phyloP scores from a whole-genome alignment of 1,140 invertebrate genomes.

The Heliconius nattereri region DNA sequence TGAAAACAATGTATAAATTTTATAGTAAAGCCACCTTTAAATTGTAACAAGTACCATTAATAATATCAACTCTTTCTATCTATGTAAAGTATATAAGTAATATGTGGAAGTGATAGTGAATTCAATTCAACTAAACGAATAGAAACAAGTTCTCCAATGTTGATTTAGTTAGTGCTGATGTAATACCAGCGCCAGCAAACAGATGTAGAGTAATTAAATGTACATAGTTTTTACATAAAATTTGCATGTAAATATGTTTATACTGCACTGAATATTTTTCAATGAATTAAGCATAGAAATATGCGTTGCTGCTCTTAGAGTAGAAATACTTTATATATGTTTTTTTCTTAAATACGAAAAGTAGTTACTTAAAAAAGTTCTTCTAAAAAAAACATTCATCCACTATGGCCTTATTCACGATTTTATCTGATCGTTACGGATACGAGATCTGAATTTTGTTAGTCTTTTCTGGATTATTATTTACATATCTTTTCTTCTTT shows the following conservation, averaged over 20 bases:
- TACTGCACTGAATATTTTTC: background rate
- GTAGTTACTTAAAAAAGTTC: no score
- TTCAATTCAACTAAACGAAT: background rate
- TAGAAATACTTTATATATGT: no score
- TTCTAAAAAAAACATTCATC: no score
- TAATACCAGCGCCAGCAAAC: background rate
- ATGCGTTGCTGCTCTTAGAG: background rate
- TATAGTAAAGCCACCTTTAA: background rate
- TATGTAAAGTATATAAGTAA: no score
- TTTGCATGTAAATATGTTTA: constrained; percentile 3
- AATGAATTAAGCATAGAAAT: background rate
- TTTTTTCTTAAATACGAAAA: no score
- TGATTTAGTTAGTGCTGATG: constrained; percentile 3
- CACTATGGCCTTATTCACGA: no score
- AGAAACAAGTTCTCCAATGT: background rate
- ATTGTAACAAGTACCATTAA: no score
- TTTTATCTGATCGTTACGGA: no score
- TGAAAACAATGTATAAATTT: background rate
- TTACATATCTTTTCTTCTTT: no score
- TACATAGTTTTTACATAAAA: constrained; percentile 1
- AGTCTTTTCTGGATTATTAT: no score
- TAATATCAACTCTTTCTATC: no score
- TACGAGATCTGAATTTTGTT: no score
- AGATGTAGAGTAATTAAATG: constrained; percentile 14
- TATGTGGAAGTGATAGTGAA: background rate